Base-by-base conservation (phyloP, 1,140 invertebrate species). In the Adelges cooleyi region DNA sequence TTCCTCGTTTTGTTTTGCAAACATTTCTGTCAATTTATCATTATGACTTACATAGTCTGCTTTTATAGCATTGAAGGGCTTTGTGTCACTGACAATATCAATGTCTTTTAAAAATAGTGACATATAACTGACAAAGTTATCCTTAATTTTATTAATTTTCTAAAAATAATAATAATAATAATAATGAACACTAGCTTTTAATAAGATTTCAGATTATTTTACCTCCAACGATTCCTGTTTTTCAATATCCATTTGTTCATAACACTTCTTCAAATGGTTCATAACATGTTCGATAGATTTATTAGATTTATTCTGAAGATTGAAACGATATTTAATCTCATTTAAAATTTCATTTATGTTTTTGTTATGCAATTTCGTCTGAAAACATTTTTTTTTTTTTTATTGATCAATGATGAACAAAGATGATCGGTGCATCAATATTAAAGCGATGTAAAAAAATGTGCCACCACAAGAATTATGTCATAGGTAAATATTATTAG, bases 261-360 rank as follows among this genome's bases (percentile, higher is more conserved):
- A 62, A 2, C 56, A 62, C 22, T 46, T 62, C 22, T 62, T 62
- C 4, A 48, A 46, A 20, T 25, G 23, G 10, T 62, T 33, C 25
- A 48, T 15, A 62, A 33, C 25, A 20, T 27, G 44, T 48, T 62
- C 56, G n/a, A 62, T 62, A 5, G 23, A 29, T 48, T 62, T 62
- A 62, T 48, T 62, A 15, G 13, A 48, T 8, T 46, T 13, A 15
- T 62, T 20, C 46, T 48, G 56, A 48, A 42, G 44, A 29, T n/a
- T 10, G 11, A 62, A 62, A 2, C 56, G 56, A 22, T 62, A 62
- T 29, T 62, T 62, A 13, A 62, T 62, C 46, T 62, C 56, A 48
- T 18, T 23, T 2, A 62, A n/a, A 3, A 62, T 23, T 8, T 62
- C 56, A 48, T 62, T 62, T 3, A 62, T 62, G 46, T 46, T 62